These are phyloP conservation scores for Picus viridis DNA, from an alignment of 2,797 vertebrate genomes.

Conservation along the genomic window DNA sequence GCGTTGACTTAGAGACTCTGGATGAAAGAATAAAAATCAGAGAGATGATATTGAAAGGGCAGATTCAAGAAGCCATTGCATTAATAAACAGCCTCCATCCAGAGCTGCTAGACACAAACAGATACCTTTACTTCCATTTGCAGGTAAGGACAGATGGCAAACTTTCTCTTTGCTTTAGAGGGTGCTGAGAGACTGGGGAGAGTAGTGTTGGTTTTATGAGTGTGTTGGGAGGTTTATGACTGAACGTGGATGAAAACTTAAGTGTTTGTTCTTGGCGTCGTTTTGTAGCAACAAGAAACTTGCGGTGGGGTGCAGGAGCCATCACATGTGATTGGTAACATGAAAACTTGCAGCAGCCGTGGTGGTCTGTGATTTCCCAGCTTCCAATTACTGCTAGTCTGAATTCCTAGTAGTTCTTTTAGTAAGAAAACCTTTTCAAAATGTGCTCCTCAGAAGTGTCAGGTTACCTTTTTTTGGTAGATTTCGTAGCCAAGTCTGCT, in stretches of 20 bases:
- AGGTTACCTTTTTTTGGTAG: not conserved
- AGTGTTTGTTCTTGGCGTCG: not conserved
- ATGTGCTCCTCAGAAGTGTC: not conserved
- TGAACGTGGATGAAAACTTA: fast-evolving
- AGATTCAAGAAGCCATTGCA: slow-evolving; percentile 96
- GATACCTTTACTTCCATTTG: slow-evolving; percentile 96
- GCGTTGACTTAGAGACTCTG: slow-evolving; percentile 94
- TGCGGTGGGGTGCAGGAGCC: not conserved
- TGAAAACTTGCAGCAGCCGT: not conserved
- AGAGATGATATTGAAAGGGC: slow-evolving; percentile 97
- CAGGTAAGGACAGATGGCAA: slow-evolving; percentile 81
- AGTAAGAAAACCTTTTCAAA: not conserved
- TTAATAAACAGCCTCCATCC: slow-evolving; percentile 97
- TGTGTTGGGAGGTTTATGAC: not conserved
- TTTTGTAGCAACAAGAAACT: not conserved
- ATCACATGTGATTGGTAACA: not conserved
- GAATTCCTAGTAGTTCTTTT: not conserved
- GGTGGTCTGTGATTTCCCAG: not conserved
- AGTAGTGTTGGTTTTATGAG: not conserved
- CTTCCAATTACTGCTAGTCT: not conserved
- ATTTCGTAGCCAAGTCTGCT: not conserved
- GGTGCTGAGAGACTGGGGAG: not conserved
- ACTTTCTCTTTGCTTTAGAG: not conserved
- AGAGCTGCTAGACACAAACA: slow-evolving; percentile 95
- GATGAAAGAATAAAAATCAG: slow-evolving; percentile 98